phyloP scores from a whole-genome alignment of 2,113 vertebrate genomes.

The Pontoporia blainvillei region DNA sequence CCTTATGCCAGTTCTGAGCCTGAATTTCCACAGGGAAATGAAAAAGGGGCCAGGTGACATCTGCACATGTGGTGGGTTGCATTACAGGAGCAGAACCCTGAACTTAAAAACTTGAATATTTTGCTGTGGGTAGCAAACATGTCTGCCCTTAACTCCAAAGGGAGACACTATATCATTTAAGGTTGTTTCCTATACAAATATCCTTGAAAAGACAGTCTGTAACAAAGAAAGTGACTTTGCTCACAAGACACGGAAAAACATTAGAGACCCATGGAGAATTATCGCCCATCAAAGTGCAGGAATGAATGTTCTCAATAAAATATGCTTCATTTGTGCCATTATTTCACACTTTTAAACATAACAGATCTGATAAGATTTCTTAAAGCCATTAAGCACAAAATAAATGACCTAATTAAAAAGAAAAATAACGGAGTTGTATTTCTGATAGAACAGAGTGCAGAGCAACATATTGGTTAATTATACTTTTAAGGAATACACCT shows the following conservation, averaged over 20 bases:
- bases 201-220: neutral
- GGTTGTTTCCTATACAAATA: neutral
- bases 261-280: neutral
- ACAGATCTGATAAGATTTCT: neutral
- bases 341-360: neutral
- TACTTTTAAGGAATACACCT: neutral
- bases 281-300: neutral
- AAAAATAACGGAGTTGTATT: neutral
- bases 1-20: neutral
- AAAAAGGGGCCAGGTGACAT: neutral
- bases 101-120: neutral
- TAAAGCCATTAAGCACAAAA: neutral
- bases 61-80: neutral
- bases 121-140: neutral
- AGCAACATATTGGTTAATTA: neutral
- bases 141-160: neutral
- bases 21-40: neutral
- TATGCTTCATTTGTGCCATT: neutral
- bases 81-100: neutral
- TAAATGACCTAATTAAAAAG: neutral
- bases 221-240: neutral
- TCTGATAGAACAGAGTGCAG: neutral
- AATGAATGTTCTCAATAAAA: neutral
- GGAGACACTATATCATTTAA: neutral
- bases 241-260: neutral